Evolutionary conservation across 64 coral and sea anemone species (phyloP).

Genomic region (Platygyra sinensis): DNA sequence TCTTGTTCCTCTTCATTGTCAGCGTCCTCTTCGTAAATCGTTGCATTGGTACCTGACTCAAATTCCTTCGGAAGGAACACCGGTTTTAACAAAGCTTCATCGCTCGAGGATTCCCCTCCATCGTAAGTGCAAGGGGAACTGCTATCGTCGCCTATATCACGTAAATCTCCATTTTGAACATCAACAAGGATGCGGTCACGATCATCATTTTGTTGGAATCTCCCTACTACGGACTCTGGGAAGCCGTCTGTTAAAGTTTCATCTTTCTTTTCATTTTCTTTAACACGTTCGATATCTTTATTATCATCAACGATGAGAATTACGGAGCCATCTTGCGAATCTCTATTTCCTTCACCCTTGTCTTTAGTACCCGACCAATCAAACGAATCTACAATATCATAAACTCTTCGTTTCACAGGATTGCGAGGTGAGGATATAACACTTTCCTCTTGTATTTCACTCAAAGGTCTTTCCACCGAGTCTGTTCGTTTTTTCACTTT

Average conservation of each 20-base stretch:
- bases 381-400: conserved; percentile 12
- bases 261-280: not conserved
- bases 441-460: not conserved
- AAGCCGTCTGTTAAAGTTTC: not conserved
- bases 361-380: conserved; percentile 7
- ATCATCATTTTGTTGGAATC: not conserved
- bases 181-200: not conserved
- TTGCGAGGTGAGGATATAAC: not conserved
- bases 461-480: not conserved
- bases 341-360: not conserved
- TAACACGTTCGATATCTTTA: not conserved
- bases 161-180: not conserved
- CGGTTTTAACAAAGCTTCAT: conserved; percentile 16
- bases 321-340: not conserved
- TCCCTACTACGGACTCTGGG: not conserved
- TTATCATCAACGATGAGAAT: not conserved
- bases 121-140: not conserved
- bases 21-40: not conserved
- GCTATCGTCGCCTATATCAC: not conserved
- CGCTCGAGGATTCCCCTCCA: not conserved
- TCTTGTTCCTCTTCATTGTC: not conserved
- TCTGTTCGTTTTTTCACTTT: not conserved
- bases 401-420: not conserved
- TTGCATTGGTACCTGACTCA: not conserved
- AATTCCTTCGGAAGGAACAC: conserved; percentile 21